Conservation (phyloP, 2,797 vertebrate species). For the Clarias platycephalus region DNA sequence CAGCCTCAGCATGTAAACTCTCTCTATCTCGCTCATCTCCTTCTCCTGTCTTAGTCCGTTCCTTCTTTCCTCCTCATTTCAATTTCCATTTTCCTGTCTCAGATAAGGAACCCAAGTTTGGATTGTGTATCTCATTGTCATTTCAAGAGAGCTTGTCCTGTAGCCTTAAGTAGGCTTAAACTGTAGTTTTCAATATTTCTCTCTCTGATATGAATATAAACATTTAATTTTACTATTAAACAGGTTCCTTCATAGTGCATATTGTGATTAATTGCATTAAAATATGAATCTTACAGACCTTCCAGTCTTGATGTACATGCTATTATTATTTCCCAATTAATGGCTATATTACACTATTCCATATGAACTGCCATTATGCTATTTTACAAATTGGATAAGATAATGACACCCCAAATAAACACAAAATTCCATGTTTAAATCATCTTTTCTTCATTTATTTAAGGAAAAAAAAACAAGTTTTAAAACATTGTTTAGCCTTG, state of each 20-base stretch:
- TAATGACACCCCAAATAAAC: neutral
- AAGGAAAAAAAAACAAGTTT: neutral
- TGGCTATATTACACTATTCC: neutral
- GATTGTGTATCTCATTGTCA: neutral
- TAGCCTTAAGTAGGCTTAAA: neutral
- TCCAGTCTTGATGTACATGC: neutral
- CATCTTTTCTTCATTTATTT: neutral
- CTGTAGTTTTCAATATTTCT: neutral
- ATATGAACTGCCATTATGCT: neutral
- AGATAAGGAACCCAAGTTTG: neutral
- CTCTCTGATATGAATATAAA: neutral
- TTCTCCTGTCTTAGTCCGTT: neutral
- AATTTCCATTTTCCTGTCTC: slow-evolving; percentile 7
- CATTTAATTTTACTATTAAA: neutral
- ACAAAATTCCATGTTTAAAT: neutral
- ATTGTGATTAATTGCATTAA: neutral
- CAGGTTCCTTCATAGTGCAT: neutral
- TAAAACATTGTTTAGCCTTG: neutral
- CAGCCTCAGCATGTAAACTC: slow-evolving; percentile 82
- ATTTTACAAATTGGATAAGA: neutral
- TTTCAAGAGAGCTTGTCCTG: neutral
- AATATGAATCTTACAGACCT: neutral
- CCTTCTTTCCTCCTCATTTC: neutral
- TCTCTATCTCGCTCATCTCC: slow-evolving; percentile 5
- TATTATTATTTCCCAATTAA: neutral